Conservation (phyloP, 2,888 invertebrate species). For the Phorcus lineatus region DNA sequence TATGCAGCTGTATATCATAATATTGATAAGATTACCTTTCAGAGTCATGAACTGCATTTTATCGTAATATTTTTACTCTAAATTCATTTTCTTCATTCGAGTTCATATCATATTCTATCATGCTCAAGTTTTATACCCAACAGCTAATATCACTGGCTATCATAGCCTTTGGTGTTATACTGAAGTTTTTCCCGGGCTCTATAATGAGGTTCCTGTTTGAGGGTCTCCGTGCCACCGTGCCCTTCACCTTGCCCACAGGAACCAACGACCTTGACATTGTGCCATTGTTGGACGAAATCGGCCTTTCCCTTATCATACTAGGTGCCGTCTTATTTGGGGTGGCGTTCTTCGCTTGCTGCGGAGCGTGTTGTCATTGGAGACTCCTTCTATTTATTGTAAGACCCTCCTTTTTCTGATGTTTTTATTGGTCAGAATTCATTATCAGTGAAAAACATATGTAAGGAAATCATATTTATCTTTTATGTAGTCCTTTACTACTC, state of each 20-base stretch:
- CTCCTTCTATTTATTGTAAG: conserved; percentile 40
- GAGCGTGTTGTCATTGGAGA: conserved; percentile 79
- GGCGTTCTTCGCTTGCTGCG: conserved; percentile 96
- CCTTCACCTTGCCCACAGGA: neutral
- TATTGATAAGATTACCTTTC: no score
- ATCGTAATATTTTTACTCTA: no score
- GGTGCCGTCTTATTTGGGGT: conserved; percentile 91
- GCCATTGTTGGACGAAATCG: conserved; percentile 12
- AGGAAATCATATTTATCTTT: no score
- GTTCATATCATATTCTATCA: neutral
- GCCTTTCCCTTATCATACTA: conserved; percentile 83
- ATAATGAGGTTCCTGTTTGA: neutral
- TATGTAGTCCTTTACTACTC: no score
- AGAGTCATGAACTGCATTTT: no score
- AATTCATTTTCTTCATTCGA: no score
- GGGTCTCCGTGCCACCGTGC: neutral
- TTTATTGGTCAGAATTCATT: no score
- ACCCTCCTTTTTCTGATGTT: neutral
- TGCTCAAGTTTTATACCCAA: neutral
- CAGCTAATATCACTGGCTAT: conserved; percentile 28
- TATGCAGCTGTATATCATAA: no score
- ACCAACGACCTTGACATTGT: conserved; percentile 21
- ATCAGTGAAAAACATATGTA: no score
- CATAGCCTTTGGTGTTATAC: conserved; percentile 18
- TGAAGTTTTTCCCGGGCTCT: conserved; percentile 22